Base-by-base conservation (phyloP, 2,113 vertebrate species). In the Bos indicus region DNA sequence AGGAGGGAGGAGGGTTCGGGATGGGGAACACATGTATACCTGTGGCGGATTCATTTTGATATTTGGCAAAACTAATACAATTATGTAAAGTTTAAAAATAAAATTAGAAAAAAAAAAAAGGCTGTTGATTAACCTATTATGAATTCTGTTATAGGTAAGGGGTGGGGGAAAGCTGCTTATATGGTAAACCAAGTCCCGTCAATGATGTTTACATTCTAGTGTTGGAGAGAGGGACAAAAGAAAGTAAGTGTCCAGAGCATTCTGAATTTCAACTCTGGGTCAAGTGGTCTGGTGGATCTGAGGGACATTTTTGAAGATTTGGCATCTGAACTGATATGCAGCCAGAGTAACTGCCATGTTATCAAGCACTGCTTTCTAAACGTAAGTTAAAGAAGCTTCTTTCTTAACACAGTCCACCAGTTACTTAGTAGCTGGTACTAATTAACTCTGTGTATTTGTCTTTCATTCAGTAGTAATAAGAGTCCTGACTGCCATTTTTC, bases 331-430 rank as follows among this genome's bases (percentile, higher is more conserved):
- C 21, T 54, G n/a, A 14, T 17, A 25, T 26, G 2, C 9, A 78
- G 21, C 6, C 51, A 25, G 51, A 54, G 11, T 54, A 82, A 54
- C 7, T 36, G 30, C 33, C 51, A 54, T 4, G 51, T 21, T 25
- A n/a, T 54, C 33, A 36, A 82, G 11, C 51, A 82, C 19, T 36
- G 51, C 19, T 54, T 54, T 82, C 80, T n/a, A 93, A 83, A 11
- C 6, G 7, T 51, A 9, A 30, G 30, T 46, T 51, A 51, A 81
- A 86, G 15, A 59, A 14, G 11, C 5, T 40, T 14, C 2, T 28
- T 80, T 88, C 3, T 46, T 52, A 16, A 13, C 5, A 14, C 0
- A 28, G 28, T 19, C 3, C 28, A n/a, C 17, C 9, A 36, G 23
- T 52, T 33, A 10, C 5, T 43, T 43, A 77, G n/a, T 43, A 36